Evolutionary conservation across 2,797 vertebrate genomes (phyloP), one percentile per base, ranked within the genome.

Genomic region (Acrossocheilus fasciatus): DNA sequence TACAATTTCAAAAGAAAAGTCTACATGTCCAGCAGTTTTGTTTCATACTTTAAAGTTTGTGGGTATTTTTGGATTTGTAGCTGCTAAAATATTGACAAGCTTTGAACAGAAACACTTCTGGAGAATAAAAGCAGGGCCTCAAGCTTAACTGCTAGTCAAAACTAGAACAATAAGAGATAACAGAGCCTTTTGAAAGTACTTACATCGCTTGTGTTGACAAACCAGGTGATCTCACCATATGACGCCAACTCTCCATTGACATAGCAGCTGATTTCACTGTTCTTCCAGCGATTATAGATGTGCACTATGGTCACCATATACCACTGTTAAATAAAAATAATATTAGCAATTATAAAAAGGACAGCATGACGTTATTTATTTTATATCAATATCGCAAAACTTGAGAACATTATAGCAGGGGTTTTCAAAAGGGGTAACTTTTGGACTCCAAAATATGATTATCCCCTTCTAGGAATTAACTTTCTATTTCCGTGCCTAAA

Each of bases 281-380:
- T 99, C 94, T 99, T 99, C 98, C 98, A 99, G 79, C 98, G 98
- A 90, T 99, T 98, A 91, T 99, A 99, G 94, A 98, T 89, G 87
- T 99, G 97, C 78, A 98, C 98, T 69, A 99, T 95, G 10, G 97
- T 97, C 92, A 99, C 97, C 98, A 99, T 99, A 91, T 99, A 99
- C 98, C 98, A 99, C 98, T 99, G 39, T 36, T 64, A 82, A 43
- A 79, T 52, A 74, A 52, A 90, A 80, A 54, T 36, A 45, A 64
- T 52, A 74, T 72, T 6, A 86, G 34, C 1, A 54, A 23, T 9
- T 45, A 12, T 54, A 15, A 86, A 82, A 80, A 11, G 87, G 64
- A 84, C 59, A 86, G 41, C 34, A 77, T 23, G 30, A 70, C 17
- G 52, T 79, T 83, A 87, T 72, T 30, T 70, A 87, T 41, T 43